A percentile compares a stretch with the other conserved stretches of the same genome.
Evolutionary conservation across 2,888 invertebrate genomes (phyloP).

Genomic region (Cephus pygmeus): DNA sequence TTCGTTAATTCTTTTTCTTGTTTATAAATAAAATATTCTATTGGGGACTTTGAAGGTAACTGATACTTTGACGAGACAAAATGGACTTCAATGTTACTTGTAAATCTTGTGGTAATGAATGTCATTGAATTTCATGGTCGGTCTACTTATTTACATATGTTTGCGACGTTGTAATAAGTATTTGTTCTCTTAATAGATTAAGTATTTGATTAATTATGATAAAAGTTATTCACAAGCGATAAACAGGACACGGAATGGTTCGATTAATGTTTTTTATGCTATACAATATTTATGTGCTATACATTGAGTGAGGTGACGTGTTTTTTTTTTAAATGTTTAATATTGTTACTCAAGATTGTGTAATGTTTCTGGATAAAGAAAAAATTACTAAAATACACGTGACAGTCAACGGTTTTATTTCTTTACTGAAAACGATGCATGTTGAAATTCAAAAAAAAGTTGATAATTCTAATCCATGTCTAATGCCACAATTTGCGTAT

Average conservation of each 20-base stretch:
- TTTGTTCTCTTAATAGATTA: background rate
- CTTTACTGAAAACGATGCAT: background rate
- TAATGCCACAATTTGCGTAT: background rate
- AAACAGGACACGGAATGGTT: background rate
- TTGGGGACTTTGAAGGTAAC: background rate
- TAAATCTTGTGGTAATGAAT: background rate
- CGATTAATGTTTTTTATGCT: background rate
- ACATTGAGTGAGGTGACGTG: no score
- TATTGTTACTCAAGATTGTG: background rate
- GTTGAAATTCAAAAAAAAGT: background rate
- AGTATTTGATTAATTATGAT: background rate
- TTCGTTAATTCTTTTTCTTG: no score
- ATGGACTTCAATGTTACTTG: background rate
- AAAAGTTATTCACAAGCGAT: background rate
- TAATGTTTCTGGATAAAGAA: background rate
- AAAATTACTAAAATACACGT: background rate
- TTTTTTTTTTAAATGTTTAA: no score
- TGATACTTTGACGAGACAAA: background rate
- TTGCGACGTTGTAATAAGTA: background rate
- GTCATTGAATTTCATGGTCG: background rate
- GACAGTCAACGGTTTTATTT: background rate
- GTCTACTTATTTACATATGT: background rate
- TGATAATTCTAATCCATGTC: background rate
- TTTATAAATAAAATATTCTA: background rate
- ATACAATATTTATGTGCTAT: background rate